Evolutionary conservation across 2,888 invertebrate species (phyloP), one percentile per base, ranked within the genome.

Genomic region (Cyclophora punctaria): DNA sequence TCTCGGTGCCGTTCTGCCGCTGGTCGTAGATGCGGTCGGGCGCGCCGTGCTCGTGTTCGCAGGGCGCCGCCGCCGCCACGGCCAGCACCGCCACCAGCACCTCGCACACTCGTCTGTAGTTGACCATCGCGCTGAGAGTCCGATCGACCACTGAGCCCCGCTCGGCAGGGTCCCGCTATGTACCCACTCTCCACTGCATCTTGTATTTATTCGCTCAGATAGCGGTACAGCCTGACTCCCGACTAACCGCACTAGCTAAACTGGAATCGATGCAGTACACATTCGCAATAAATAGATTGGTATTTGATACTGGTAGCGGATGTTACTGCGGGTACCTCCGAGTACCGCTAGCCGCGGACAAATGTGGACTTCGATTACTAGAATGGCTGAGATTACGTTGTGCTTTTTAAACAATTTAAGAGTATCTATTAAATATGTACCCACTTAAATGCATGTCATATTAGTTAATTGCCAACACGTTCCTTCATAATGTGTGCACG

Each of bases 1-100:
- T 95, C 64, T 94, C 94, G 0, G 91, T 86, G 2, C 95, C 95
- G 69, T 94, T 95, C 73, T 95, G 95, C 4, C 94, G 82, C 70
- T 95, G 94, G 76, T 95, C 95, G 73, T 91, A 92, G 57, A 51
- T 37, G 6, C 59, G 42, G 44, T 61, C 55, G 41, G 55, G 57
- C 48, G 62, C 64, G 53, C 78, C 75, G n/a, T 71, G 65, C 3
- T 78, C 75, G n/a, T 72, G 65, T 3, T 71, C 62, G 3, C 80
- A 73, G 0, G 84, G 81, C 0, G 76, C 71, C 2, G 59, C 64
- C 3, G 64, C 50, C 3, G 65, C 60, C 45, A 69, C 49, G 34
- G 74, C 50, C 50, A 63, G 65, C 42, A 69, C 59, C 34, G 81
- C 50, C 48, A 81, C 57, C 52, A 72, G 80, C 56, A 75, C 80